A percentile compares a stretch with the other conserved stretches of the same genome.
These are phyloP conservation scores for Carlito syrichta DNA, from an alignment of 2,113 vertebrate genomes.

Conservation along the genomic window DNA sequence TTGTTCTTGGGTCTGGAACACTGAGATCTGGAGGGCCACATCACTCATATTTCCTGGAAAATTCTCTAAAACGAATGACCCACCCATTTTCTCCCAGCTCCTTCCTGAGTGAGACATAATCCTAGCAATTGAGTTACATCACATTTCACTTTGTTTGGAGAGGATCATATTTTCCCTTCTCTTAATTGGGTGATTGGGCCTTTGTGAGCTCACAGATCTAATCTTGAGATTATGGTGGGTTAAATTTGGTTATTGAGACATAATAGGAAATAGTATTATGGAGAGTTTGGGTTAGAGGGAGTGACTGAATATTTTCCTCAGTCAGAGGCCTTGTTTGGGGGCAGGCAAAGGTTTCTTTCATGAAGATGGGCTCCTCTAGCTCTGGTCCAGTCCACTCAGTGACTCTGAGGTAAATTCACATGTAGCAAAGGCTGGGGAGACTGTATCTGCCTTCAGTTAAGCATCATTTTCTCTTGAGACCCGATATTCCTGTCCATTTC, in stretches of 20 bases:
- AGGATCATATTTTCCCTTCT: constrained; percentile 80
- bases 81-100: constrained; percentile 65
- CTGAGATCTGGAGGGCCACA: constrained; percentile 47
- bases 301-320: constrained; percentile 55
- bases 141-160: constrained; percentile 79
- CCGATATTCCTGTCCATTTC: background rate
- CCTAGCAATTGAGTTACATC: constrained; percentile 74
- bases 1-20: background rate
- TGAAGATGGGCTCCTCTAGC: background rate
- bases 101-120: constrained; percentile 72
- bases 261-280: constrained; percentile 80
- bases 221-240: constrained; percentile 75
- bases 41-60: constrained; percentile 73
- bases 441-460: background rate
- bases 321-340: constrained; percentile 28
- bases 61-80: constrained; percentile 54
- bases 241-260: constrained; percentile 81
- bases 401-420: background rate
- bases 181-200: constrained; percentile 76
- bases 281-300: constrained; percentile 79
- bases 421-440: background rate
- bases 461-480: background rate
- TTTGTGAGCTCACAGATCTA: constrained; percentile 78
- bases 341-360: constrained; percentile 54
- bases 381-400: background rate